These are phyloP conservation scores for Gymnarchus niloticus DNA, from an alignment of 2,113 vertebrate genomes.

Conservation along the genomic window DNA sequence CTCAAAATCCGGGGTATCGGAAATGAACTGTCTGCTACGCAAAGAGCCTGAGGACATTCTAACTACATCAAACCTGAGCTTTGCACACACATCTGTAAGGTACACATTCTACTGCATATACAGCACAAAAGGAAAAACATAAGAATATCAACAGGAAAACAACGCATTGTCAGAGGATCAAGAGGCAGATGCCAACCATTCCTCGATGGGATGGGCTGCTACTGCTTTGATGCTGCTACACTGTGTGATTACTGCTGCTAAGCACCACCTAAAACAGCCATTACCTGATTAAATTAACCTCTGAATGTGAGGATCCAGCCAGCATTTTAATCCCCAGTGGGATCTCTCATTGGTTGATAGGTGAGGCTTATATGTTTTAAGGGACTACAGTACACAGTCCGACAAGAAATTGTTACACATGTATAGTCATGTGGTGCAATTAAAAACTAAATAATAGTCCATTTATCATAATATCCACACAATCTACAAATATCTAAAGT, in stretches of 20 bases:
- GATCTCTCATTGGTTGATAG: slow-evolving; percentile 46
- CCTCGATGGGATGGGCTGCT: not conserved
- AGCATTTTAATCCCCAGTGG: slow-evolving; percentile 37
- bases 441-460: not conserved
- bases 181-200: not conserved
- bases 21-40: not conserved
- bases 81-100: not conserved
- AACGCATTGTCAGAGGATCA: not conserved
- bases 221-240: slow-evolving; percentile 5
- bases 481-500: not conserved
- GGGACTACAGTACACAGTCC: slow-evolving; percentile 40
- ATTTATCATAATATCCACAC: not conserved
- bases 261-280: slow-evolving; percentile 41
- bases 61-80: not conserved
- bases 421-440: not conserved
- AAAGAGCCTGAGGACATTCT: not conserved
- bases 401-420: slow-evolving; percentile 8
- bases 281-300: slow-evolving; percentile 49
- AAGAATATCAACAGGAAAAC: not conserved
- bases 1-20: not conserved
- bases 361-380: slow-evolving; percentile 36
- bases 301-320: slow-evolving; percentile 35
- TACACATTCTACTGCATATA: not conserved
- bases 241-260: slow-evolving; percentile 26
- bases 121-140: not conserved